Base-by-base conservation (phyloP, 23 tunicate species). In the Diplosoma virens region DNA sequence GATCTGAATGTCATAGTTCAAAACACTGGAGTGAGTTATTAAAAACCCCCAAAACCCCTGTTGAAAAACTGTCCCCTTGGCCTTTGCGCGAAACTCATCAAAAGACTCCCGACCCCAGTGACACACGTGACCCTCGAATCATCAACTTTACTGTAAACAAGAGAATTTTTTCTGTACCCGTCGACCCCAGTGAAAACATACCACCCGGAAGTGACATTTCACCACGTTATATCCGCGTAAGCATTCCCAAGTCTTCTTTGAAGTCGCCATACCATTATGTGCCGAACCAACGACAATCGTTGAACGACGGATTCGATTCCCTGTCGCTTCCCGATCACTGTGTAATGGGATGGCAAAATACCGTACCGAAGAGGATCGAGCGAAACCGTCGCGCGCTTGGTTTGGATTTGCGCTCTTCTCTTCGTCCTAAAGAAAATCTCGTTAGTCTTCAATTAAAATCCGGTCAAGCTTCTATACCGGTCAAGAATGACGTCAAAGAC, bases 71-170 rank as follows among this genome's bases (percentile, higher is more conserved):
- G 66, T 73, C 60, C 3, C 52, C 74, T n/a, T 67, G 52, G n/a
- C n/a, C n/a, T n/a, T n/a, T n/a, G n/a, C n/a, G n/a, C n/a, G n/a
- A 63, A 37, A 72, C 18, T 7, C n/a, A 16, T 2, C 61, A 47
- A 48, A 75, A 48, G 48, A 86, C 82, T 3, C 97, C 97, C n/a
- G 97, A 92, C 33, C 97, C 97, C 26, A 73, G 87, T 41, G 84
- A 92, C 37, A 92, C 85, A 11, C 25, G 82, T 23, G 92, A 85
- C 34, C 61, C 87, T 0, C 73, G 92, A 17, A 85, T 92, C 20
- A 73, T 85, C 23, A 87, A 92, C 47, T 92, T 31, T 67, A 92
- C 97, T 22, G 71, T 92, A 30, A 92, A 92, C 80, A 86, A 88
- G 30, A 47, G 97, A 69, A 77, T 92, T n/a, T 92, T 82, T 37